Evolutionary conservation across 2,113 vertebrate species (phyloP), one percentile per base, ranked within the genome.

Genomic region (Dicrurus megarhynchus): DNA sequence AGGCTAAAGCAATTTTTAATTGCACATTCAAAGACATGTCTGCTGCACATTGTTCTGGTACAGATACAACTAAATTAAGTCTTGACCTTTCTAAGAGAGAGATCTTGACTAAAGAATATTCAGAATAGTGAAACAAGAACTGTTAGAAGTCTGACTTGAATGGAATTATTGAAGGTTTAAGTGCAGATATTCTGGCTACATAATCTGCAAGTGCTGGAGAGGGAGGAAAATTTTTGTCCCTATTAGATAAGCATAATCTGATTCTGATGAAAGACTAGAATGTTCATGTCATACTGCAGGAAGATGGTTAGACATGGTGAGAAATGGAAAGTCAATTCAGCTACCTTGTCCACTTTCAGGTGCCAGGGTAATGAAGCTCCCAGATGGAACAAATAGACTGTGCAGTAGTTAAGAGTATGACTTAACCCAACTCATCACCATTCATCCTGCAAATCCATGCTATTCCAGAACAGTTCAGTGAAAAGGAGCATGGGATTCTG

Each of bases 1-100:
- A 90, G 85, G 35, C 64, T 83, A 86, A 86, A 92, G 76, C 44
- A 92, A 71, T 89, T 92, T 88, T 92, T 91, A 91, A 96, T 86
- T 86, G 82, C 82, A 75, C 26, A 15, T 90, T 83, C 79, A 91
- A 90, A 94, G 59, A 33, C 75, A 55, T 0, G 19, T 64, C 55
- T 74, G 46, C 39, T 69, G 35, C 49, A 71, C 26, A 23, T 26
- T 86, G 83, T 59, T 86, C 75, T 81, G 35, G 42, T 92, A 75
- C 28, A 78, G 76, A 65, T 61, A 86, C 42, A 90, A 63, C 39
- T 27, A 67, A 93, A 92, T 88, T 77, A 93, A 33, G n/a, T 83
- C 76, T 80, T 80, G 76, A 80, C 55, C 44, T 89, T 37, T 11
- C 64, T 41, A 75, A 26, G 14, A 79, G 16, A 87, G n/a, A 93